Evolutionary conservation across 2,113 vertebrate species (phyloP).

Genomic region (Leptobrachium ailaonicum): DNA sequence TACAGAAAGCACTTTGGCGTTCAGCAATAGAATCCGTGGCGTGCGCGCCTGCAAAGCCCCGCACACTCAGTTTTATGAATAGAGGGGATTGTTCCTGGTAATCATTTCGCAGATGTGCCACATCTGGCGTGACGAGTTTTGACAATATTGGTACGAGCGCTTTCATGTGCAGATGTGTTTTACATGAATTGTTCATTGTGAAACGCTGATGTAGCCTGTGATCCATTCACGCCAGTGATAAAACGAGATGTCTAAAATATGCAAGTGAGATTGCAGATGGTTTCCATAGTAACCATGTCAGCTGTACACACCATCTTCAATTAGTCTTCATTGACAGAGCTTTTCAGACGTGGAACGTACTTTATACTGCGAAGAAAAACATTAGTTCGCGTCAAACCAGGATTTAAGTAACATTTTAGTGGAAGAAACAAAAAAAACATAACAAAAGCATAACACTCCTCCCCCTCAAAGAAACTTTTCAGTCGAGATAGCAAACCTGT

Average conservation of each 20-base stretch:
- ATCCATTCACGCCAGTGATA: conserved; percentile 24
- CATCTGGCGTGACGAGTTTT: conserved; percentile 3
- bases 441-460: too few relatives aligned
- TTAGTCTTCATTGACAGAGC: conserved; percentile 15
- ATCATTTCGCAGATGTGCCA: conserved; percentile 23
- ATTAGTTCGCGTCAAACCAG: too few relatives aligned
- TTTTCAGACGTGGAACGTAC: background rate
- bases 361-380: background rate
- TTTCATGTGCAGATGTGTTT: conserved; percentile 32
- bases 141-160: conserved; percentile 9
- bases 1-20: background rate
- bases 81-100: background rate
- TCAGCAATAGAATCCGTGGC: background rate
- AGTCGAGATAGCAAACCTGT: too few relatives aligned
- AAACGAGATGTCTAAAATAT: conserved; percentile 20
- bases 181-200: conserved; percentile 29
- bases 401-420: too few relatives aligned
- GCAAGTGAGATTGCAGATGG: conserved; percentile 20
- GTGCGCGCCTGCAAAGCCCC: background rate
- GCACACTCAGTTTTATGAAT: background rate
- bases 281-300: conserved; percentile 40
- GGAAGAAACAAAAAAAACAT: too few relatives aligned
- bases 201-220: conserved; percentile 17
- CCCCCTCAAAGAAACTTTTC: too few relatives aligned
- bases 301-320: background rate